Evolutionary conservation across 2,113 vertebrate species (phyloP).

Genomic region (Elaphurus davidianus): DNA sequence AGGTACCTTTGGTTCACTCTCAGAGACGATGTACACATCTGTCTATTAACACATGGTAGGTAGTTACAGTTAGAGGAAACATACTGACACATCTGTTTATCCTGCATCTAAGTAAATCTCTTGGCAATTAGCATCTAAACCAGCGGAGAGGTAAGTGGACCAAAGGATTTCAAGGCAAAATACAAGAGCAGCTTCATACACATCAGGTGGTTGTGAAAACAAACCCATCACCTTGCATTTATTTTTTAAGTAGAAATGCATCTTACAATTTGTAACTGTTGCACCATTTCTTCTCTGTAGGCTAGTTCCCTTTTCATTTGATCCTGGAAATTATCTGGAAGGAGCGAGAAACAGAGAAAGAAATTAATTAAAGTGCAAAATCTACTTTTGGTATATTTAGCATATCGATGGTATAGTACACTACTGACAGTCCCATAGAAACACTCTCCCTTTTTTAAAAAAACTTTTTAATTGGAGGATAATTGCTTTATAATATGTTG

Average conservation of each 20-base stretch:
- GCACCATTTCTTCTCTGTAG: conserved; percentile 99
- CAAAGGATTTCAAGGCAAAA: conserved; percentile 26
- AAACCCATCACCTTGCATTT: not conserved
- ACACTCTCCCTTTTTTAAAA: not conserved
- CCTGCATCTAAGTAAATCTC: conserved; percentile 80
- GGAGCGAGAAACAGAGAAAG: conserved; percentile 15
- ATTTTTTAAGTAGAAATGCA: conserved; percentile 48
- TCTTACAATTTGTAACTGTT: conserved; percentile 97
- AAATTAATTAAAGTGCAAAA: conserved; percentile 38
- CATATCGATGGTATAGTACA: not conserved
- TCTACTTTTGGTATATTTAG: not conserved
- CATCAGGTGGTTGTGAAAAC: not conserved
- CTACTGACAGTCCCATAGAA: not conserved
- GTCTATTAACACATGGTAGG: conserved; percentile 58
- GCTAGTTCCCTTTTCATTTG: conserved; percentile 98
- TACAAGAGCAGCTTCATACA: accelerated
- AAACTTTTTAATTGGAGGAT: not conserved
- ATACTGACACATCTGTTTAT: conserved; percentile 79
- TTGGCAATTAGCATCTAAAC: conserved; percentile 79
- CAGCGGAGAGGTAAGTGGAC: conserved; percentile 66
- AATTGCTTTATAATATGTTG: not conserved
- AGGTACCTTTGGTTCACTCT: not conserved
- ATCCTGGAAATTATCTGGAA: conserved; percentile 97
- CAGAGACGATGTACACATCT: conserved; percentile 64
- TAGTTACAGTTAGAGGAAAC: conserved; percentile 69